A percentile compares a stretch with the other conserved stretches of the same genome.
These are phyloP conservation scores for Sebastes iracundus DNA, from an alignment of 2,797 vertebrate genomes.

Conservation along the genomic window DNA sequence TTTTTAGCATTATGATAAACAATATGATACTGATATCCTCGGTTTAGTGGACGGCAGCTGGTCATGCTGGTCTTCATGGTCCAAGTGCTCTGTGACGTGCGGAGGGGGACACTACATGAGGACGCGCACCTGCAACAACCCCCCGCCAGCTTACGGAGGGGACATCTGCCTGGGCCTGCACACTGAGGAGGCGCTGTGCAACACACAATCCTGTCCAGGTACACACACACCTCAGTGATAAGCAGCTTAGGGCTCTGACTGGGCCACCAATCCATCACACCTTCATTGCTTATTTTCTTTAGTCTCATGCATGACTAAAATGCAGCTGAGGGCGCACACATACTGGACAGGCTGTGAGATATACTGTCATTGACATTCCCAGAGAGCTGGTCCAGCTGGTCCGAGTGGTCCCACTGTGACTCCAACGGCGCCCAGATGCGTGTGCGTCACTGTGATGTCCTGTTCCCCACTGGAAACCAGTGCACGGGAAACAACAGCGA, in stretches of 20 bases:
- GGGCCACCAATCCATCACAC: constrained; percentile 48
- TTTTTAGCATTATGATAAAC: background rate
- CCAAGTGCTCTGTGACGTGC: constrained; percentile 96
- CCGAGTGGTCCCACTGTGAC: constrained; percentile 91
- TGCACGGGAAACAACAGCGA: constrained; percentile 92
- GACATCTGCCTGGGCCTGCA: constrained; percentile 98
- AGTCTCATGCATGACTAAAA: constrained; percentile 58
- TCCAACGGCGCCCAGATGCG: constrained; percentile 87
- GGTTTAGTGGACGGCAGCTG: constrained; percentile 93
- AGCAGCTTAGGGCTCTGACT: constrained; percentile 31
- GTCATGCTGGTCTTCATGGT: constrained; percentile 98
- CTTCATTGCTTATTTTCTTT: constrained; percentile 51
- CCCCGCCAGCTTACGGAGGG: constrained; percentile 91
- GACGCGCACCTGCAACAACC: constrained; percentile 94
- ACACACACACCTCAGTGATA: constrained; percentile 51
- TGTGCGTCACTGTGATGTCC: constrained; percentile 87
- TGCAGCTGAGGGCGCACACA: constrained; percentile 14
- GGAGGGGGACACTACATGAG: constrained; percentile 97
- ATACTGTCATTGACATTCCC: constrained; percentile 46
- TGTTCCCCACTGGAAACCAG: constrained; percentile 93
- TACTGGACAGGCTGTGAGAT: constrained; percentile 26
- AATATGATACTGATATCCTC: background rate
- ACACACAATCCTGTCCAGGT: constrained; percentile 95
- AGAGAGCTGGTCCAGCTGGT: constrained; percentile 99
- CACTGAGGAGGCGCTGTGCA: constrained; percentile 96